Base-by-base conservation (phyloP, 2,888 invertebrate genomes). In the Heteromurus nitidus region DNA sequence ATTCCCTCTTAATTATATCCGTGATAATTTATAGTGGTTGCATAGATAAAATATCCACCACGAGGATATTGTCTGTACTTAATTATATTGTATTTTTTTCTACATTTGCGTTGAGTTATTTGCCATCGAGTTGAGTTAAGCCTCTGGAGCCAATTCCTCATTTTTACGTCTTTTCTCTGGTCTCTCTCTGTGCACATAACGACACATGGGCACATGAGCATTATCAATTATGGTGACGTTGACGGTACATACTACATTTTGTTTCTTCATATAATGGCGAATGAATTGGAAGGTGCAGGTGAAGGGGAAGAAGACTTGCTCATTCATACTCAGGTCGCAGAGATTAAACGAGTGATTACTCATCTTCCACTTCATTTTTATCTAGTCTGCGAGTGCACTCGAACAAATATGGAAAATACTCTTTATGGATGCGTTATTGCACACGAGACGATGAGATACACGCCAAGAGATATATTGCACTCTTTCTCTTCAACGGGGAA, bases 1-100 rank as follows among this genome's bases (percentile, higher is more conserved):
- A n/a, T n/a, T n/a, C n/a, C n/a, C n/a, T n/a, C n/a, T 30, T 76
- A 76, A 76, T 69, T 76, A 76, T 76, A 76, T 68, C 50, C 60
- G 31, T 28, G 68, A 69, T 68, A 76, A 76, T 76, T 76, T 76
- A 76, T 76, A 60, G 76, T 50, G 26, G 60, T 26, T 67, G 50
- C 68, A n/a, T n/a, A n/a, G n/a, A n/a, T 26, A 76, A 76, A 68
- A 76, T 68, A 76, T 76, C 47, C n/a, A 11, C 30, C 42, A 53
- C 24, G n/a, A 47, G 74, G 53, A 74, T 64, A 74, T 74, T 64
- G 74, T 75, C 65, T 67, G 58, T 75, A 67, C 55, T n/a, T n/a
- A n/a, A n/a, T n/a, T n/a, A n/a, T n/a, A 64, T 55, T 36, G 74
- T 64, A 53, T 31, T 65, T 53, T 65, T 36, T 58, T 50, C 30